A percentile compares a stretch with the other conserved stretches of the same genome.
Conservation (phyloP, 2,113 vertebrate species). For the Tachycineta bicolor region DNA sequence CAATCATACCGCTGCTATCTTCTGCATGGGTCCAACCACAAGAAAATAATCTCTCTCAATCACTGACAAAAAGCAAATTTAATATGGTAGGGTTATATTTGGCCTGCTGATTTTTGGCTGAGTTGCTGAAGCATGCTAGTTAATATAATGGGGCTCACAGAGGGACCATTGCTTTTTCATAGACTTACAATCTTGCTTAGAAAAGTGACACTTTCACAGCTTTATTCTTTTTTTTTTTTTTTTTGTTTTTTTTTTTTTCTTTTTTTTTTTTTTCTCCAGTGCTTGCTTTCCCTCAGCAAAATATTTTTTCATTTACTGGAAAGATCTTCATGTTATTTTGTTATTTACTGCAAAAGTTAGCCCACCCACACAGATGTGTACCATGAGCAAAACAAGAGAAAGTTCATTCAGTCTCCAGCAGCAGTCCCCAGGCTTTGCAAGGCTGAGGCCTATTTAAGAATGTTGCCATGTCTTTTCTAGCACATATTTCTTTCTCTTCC, state of each 20-base stretch:
- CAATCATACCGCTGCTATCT: neutral
- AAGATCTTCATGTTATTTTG: slow-evolving; percentile 18
- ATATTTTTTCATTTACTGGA: neutral
- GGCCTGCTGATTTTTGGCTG: neutral
- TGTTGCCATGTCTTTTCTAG: neutral
- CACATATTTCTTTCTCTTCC: neutral
- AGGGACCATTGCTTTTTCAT: neutral
- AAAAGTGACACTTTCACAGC: neutral
- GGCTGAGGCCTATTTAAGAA: neutral
- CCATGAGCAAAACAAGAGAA: neutral
- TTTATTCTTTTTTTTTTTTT: neutral
- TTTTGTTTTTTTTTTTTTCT: neutral
- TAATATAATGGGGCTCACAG: neutral
- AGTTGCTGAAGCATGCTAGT: neutral
- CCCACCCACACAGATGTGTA: neutral
- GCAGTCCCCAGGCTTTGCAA: neutral
- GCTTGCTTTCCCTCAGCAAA: neutral
- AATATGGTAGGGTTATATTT: neutral
- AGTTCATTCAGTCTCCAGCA: neutral
- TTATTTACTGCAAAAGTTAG: slow-evolving; percentile 15
- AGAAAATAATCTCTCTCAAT: neutral
- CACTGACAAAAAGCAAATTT: neutral
- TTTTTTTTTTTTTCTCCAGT: neutral
- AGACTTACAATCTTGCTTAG: neutral
- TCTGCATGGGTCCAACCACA: neutral